Base-by-base conservation (phyloP, 2,113 vertebrate genomes). In the Mungos mungo region DNA sequence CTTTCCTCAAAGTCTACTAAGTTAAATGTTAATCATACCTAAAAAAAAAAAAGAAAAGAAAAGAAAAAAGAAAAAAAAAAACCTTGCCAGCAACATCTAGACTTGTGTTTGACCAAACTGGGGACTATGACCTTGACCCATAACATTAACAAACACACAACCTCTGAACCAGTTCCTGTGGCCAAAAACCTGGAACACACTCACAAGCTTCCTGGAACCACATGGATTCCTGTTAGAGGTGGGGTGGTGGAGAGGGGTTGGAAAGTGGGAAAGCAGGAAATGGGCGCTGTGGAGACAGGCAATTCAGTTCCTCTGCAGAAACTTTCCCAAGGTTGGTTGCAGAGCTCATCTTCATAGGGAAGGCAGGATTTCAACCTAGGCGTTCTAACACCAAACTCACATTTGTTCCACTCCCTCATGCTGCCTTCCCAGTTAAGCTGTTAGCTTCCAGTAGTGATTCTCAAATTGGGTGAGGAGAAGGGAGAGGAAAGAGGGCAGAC, bases 211-310 rank as follows among this genome's bases (percentile, higher is more conserved):
- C 72, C 47, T 9, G 3, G 65, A 81, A 86, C 6, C 54, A 47
- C 66, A 60, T 10, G 31, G 76, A 57, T 68, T n/a, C 57, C 27
- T 3, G 1, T 15, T 60, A 13, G 74, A 87, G 82, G 3, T 3
- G 29, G 15, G 12, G 38, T 31, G 3, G n/a, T 18, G 2, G 23
- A 1, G 6, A 7, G 33, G 2, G 41, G 4, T 3, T 50, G 33
- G 45, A 66, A 66, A 63, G 15, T 87, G 52, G 65, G 29, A 35
- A 83, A 33, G 41, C 6, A 8, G 41, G 13, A 71, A 63, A 85
- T 47, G 13, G 50, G 54, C 31, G 16, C 23, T 63, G 66, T 3
- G 0, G 38, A 35, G 27, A 88, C 11, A 88, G 45, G 83, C 27
- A 57, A 13, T 33, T 76, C 31, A 66, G 66, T 8, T 50, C 33